phyloP scores from a whole-genome alignment of 2,113 vertebrate genomes.

The Mesocricetus auratus region DNA sequence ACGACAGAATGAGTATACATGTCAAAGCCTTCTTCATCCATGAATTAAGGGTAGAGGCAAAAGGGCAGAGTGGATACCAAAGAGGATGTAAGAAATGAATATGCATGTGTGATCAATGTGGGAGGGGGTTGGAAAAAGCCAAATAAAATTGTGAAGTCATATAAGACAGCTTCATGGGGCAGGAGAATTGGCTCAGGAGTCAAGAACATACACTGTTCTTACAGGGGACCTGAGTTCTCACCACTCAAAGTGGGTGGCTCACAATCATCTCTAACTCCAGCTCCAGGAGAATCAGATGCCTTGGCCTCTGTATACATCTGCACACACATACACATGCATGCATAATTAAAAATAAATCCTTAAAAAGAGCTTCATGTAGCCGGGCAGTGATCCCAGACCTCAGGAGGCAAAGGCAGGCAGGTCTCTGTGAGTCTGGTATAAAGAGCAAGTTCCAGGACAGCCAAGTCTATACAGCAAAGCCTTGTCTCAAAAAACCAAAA shows the following conservation, averaged over 20 bases:
- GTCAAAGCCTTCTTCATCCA: slow-evolving; percentile 28
- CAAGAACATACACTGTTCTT: background rate
- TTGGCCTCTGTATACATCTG: background rate
- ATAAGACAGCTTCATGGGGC: background rate
- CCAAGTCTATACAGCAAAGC: background rate
- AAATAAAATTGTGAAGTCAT: background rate
- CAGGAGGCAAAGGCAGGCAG: background rate
- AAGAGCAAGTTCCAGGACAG: background rate
- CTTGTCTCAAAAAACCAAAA: background rate
- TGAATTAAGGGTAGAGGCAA: background rate
- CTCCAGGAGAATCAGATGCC: background rate
- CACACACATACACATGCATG: background rate
- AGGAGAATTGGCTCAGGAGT: background rate
- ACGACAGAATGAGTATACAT: background rate
- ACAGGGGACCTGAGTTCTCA: background rate
- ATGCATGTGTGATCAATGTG: background rate
- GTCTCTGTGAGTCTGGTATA: background rate
- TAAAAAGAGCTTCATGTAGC: background rate
- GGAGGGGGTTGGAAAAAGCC: background rate
- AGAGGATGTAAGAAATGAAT: background rate
- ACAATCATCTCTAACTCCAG: background rate
- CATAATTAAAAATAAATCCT: background rate
- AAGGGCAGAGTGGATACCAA: background rate
- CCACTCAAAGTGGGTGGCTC: background rate
- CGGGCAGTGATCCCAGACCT: background rate